Conservation (phyloP, 2,113 vertebrate species). For the Damaliscus lunatus region DNA sequence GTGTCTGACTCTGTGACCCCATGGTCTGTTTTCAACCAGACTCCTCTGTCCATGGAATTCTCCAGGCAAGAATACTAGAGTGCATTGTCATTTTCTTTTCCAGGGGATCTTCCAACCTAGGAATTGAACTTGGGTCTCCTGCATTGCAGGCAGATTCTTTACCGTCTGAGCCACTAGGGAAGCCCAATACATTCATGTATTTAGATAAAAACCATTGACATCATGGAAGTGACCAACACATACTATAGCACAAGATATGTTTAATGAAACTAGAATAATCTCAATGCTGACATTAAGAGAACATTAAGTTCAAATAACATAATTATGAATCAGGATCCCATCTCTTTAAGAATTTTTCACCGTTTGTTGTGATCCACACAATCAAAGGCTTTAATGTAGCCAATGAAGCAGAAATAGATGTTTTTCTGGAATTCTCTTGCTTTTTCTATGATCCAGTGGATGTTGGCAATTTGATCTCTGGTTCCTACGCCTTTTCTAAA, state of each 20-base stretch:
- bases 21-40: neutral
- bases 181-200: neutral
- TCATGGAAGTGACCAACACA: neutral
- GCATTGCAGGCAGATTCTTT: neutral
- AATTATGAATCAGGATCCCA: neutral
- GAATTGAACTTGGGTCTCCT: neutral
- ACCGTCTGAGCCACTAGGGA: neutral
- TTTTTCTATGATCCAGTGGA: neutral
- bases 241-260: neutral
- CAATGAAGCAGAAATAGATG: neutral
- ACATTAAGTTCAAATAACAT: neutral
- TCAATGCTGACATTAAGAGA: neutral
- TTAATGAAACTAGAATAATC: slow-evolving; percentile 1
- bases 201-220: neutral
- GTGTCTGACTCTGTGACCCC: no score
- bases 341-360: neutral
- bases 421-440: neutral
- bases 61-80: no score
- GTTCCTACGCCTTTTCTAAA: neutral
- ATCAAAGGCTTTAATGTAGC: neutral
- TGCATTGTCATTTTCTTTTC: no score
- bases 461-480: neutral
- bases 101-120: neutral
- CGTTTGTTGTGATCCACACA: neutral
- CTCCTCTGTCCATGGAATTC: no score